phyloP scores from a whole-genome alignment of 1,140 invertebrate genomes.

The Sminthurides bifidus region DNA sequence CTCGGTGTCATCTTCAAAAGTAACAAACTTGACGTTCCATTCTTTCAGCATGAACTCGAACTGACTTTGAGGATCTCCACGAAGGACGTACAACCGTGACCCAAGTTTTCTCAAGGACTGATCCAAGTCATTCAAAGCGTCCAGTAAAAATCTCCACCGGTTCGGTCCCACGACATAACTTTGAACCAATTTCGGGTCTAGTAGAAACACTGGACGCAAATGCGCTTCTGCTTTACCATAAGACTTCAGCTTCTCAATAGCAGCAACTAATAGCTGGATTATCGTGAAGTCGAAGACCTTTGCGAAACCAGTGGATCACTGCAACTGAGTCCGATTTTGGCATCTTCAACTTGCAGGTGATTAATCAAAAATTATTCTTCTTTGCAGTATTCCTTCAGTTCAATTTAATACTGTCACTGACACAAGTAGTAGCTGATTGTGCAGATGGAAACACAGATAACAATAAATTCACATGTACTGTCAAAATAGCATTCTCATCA shows the following conservation, averaged over 20 bases:
- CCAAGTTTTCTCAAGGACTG: constrained; percentile 43
- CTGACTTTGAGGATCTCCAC: constrained; percentile 49
- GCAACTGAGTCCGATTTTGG: background rate
- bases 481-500: too few relatives aligned
- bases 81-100: constrained; percentile 50
- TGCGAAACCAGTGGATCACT: constrained; percentile 56
- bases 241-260: constrained; percentile 39
- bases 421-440: too few relatives aligned
- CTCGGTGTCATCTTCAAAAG: constrained; percentile 58
- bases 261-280: constrained; percentile 52
- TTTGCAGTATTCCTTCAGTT: too few relatives aligned
- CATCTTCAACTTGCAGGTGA: too few relatives aligned
- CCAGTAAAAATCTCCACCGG: constrained; percentile 55
- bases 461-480: too few relatives aligned
- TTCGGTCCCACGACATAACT: constrained; percentile 51
- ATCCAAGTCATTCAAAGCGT: constrained; percentile 55
- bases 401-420: too few relatives aligned
- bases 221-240: too few relatives aligned
- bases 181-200: constrained; percentile 52
- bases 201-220: constrained; percentile 52
- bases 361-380: too few relatives aligned
- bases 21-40: constrained; percentile 54
- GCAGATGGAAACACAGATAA: too few relatives aligned
- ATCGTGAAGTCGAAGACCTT: constrained; percentile 57
- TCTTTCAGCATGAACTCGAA: constrained; percentile 51